Base-by-base conservation (phyloP, 2,888 invertebrate species). In the Cryptocheilus praepositus region DNA sequence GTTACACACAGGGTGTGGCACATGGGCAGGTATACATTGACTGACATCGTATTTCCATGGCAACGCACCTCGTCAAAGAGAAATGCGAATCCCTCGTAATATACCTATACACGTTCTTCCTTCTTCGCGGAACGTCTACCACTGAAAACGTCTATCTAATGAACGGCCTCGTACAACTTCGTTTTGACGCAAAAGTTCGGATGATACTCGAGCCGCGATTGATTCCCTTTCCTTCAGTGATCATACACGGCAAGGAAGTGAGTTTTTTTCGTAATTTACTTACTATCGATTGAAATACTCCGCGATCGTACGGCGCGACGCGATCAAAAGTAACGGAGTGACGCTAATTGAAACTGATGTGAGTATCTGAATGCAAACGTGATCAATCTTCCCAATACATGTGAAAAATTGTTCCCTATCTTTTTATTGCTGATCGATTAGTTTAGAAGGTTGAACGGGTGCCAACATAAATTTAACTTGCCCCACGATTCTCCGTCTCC, bases 11-110 rank as follows among this genome's bases (percentile, higher is more conserved):
- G 36, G 59, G 55, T 52, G 54, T 56, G 62, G 44, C 64, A 57
- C 57, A 67, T 62, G 45, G 45, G 19, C 61, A 52, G 60, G 57
- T 69, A 36, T 36, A 63, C 45, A 54, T 54, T 58, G 60, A 67
- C 59, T 69, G 71, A 69, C 70, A 66, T 65, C 58, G 64, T 60
- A 77, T 73, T 75, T 67, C 69, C 75, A 76, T 75, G 71, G 75
- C 71, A 78, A 79, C 74, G 63, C 52, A 67, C 55, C 64, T 57
- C 63, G 64, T 75, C 69, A 74, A 72, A 74, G 73, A 63, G 70
- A 73, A 68, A 71, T 57, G 53, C 58, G 64, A 61, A 49, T 59
- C 52, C 43, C 46, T 13, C 16, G 5, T 19, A 53, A 59, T 51
- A 45, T 51, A 28, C 53, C 44, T 56, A 44, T 44, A 36, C 16